A percentile compares a stretch with the other conserved stretches of the same genome.
These are phyloP conservation scores for Imbricaverruca yamaguchii DNA, from an alignment of 2,888 invertebrate species.

Conservation along the genomic window DNA sequence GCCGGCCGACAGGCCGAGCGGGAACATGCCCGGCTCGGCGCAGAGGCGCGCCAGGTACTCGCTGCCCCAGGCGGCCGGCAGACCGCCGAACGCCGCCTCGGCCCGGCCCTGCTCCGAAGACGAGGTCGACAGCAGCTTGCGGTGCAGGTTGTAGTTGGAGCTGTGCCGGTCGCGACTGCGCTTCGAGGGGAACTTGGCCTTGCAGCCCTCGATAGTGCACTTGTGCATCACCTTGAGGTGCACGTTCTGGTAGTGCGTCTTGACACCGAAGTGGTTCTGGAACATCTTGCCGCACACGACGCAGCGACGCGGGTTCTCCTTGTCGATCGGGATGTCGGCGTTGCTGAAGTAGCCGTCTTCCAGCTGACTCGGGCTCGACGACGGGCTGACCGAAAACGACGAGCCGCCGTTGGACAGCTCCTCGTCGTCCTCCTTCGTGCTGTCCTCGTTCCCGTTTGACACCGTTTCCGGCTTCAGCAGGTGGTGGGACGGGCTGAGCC, in stretches of 20 bases:
- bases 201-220: constrained; percentile 89
- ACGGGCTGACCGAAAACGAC: neutral
- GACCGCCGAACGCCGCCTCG: neutral
- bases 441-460: constrained; percentile 19
- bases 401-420: constrained; percentile 16
- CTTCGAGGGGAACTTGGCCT: constrained; percentile 89
- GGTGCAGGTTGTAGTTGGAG: constrained; percentile 80
- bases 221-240: constrained; percentile 93
- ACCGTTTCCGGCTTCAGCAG: constrained; percentile 30
- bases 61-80: constrained; percentile 5
- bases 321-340: constrained; percentile 76
- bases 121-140: constrained; percentile 72
- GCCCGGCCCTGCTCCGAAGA: constrained; percentile 41
- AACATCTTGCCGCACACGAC: constrained; percentile 87
- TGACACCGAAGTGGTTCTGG: constrained; percentile 85
- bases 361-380: constrained; percentile 8
- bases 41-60: constrained; percentile 17
- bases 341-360: constrained; percentile 33
- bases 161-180: constrained; percentile 86
- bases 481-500: constrained; percentile 31
- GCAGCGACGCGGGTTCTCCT: constrained; percentile 83
- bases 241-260: constrained; percentile 91
- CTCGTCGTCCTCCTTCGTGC: constrained; percentile 42
- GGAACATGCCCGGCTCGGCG: constrained; percentile 7
- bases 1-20: neutral